A percentile compares a stretch with the other conserved stretches of the same genome.
phyloP scores from a whole-genome alignment of 2,113 vertebrate genomes.

The Pterocles burchelli region DNA sequence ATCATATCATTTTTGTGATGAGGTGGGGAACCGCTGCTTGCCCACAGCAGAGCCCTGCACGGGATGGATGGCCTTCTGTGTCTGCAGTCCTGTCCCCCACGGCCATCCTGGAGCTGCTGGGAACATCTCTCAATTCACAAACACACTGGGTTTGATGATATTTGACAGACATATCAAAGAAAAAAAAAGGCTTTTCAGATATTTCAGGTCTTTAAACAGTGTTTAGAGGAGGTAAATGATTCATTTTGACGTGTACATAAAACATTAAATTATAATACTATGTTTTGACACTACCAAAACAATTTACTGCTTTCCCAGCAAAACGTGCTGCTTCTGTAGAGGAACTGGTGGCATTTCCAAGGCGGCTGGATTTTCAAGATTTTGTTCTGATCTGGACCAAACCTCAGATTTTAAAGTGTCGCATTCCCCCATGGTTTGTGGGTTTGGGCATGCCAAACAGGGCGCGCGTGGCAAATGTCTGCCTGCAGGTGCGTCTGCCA shows the following conservation, averaged over 20 bases:
- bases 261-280: neutral
- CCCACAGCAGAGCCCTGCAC: neutral
- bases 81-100: fast-evolving
- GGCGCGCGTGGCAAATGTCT: neutral
- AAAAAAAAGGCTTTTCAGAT: neutral
- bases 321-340: neutral
- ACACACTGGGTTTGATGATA: neutral
- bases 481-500: neutral
- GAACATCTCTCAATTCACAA: neutral
- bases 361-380: neutral
- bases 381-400: neutral
- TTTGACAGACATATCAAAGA: neutral
- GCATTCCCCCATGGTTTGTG: fast-evolving
- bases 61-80: neutral
- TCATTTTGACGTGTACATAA: conserved; percentile 23
- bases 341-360: neutral
- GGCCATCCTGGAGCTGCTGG: neutral
- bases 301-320: neutral
- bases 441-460: neutral
- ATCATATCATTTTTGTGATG: neutral
- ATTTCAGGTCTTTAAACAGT: neutral
- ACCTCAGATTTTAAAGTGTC: neutral
- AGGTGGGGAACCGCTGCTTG: neutral
- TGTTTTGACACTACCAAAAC: neutral
- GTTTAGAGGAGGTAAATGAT: neutral